phyloP scores from a whole-genome alignment of 2,888 invertebrate genomes.

The Drosophila nr. perissopoda region DNA sequence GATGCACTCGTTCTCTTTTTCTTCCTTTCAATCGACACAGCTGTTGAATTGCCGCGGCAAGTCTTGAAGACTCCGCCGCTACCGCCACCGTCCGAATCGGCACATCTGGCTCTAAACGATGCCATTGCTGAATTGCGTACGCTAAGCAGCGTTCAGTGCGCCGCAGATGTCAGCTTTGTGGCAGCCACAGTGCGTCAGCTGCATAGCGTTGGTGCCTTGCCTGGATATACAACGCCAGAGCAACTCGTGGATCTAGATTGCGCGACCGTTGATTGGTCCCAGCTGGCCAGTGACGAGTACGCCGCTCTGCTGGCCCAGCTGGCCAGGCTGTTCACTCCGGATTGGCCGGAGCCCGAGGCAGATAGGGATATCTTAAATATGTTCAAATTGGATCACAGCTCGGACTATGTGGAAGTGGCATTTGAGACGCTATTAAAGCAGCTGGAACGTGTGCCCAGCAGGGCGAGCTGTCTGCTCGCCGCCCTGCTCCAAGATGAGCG shows the following conservation, averaged over 20 bases:
- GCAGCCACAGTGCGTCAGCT: conserved; percentile 79
- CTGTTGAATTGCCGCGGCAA: conserved; percentile 53
- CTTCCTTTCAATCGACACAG: conserved; percentile 80
- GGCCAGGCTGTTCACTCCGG: conserved; percentile 86
- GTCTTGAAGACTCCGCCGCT: conserved; percentile 29
- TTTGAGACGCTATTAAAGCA: conserved; percentile 66
- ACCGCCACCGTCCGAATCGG: conserved; percentile 46
- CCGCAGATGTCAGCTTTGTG: conserved; percentile 81
- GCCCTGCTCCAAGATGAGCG: conserved; percentile 72
- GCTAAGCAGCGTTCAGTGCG: conserved; percentile 81
- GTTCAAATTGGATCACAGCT: conserved; percentile 80
- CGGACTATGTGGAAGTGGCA: conserved; percentile 73
- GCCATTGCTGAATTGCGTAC: conserved; percentile 64
- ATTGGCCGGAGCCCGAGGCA: conserved; percentile 86
- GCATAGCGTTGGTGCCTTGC: conserved; percentile 78
- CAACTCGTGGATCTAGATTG: conserved; percentile 87
- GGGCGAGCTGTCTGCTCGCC: conserved; percentile 57
- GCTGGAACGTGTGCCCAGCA: conserved; percentile 51
- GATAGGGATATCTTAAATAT: conserved; percentile 69
- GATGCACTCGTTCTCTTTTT: conserved; percentile 84
- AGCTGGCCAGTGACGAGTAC: conserved; percentile 86
- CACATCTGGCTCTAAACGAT: conserved; percentile 58
- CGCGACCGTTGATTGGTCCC: conserved; percentile 74
- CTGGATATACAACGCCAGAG: conserved; percentile 87
- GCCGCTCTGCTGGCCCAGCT: conserved; percentile 86